Evolutionary conservation across 2,888 invertebrate genomes (phyloP), one percentile per base, ranked within the genome.

Genomic region (Disparrhopalites patrizii): DNA sequence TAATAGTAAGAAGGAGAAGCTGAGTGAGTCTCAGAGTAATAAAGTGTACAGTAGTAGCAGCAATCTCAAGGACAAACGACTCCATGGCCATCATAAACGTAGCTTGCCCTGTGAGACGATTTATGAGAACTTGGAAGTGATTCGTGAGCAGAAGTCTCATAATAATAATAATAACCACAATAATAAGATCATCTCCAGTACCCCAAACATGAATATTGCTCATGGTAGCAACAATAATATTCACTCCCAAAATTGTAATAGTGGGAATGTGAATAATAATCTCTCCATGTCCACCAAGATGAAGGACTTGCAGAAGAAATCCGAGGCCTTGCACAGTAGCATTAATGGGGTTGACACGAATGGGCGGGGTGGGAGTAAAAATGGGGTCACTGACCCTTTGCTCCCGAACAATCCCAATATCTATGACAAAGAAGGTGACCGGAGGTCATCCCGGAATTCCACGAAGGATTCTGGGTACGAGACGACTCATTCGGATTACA

Each of bases 391-490:
- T 15, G 18, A 30, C 28, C 33, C 18, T 28, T 28, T 7, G 8
- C 30, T 30, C 28, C 18, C 54, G 1, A 54, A 56, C 28, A 72
- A 66, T 20, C 70, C 72, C 70, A 72, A 67, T 4, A 68, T 68
- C n/a, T 68, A 66, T 31, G 71, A 71, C 23, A 73, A 72, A 50
- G 75, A 74, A 20, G 65, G 68, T 47, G 71, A 74, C 52, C 70
- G 76, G 47, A 70, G 76, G 15, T 76, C 76, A n/a, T 67, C 72
- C 10, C 69, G 77, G 25, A 76, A 76, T 51, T 69, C 76, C 36
- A 76, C 76, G n/a, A 77, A 77, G 62, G 77, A 77, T 69, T 76
- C 77, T 10, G 76, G 77, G 18, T 77, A 77, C 68, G 77, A 77
- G 61, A 76, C 76, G 2, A 73, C 67, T 60, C 70, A 67, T 47